Base-by-base conservation (phyloP, 2,797 vertebrate species). In the Alouatta caraya region DNA sequence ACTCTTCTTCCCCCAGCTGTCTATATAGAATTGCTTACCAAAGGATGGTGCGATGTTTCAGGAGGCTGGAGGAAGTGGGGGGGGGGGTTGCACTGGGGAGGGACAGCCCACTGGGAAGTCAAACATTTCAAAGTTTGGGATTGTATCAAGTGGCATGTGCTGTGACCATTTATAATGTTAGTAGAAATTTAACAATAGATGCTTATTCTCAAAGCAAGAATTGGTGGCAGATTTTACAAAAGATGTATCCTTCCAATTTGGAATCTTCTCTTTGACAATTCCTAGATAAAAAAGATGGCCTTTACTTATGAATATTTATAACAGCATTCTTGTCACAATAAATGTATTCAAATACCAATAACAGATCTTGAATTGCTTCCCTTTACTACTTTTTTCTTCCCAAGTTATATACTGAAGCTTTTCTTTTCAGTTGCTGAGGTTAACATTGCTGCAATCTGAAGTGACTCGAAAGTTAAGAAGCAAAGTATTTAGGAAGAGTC, bases 281-380 rank as follows among this genome's bases (percentile, higher is more conserved):
- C 91, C 76, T 82, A 97, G 90, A 97, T 61, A 93, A 82, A 87
- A 88, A 94, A 97, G 93, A 95, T 95, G 97, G 91, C 97, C 95
- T 97, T 97, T 98, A 97, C 96, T 98, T 97, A 96, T 98, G 98
- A 96, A 84, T 98, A 97, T 97, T 98, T 98, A 98, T 86, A 88
- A 95, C 83, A 97, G 81, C 96, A 70, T 97, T 98, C 97, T 94
- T 98, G 97, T 98, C 96, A 98, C 89, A 98, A 98, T 97, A 98
- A 98, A 98, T 26, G 8, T 97, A 94, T 94, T 98, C 97, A 97
- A 93, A 96, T 98, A 97, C 72, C 81, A 85, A 89, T 98, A 92
- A 78, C 88, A 96, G 95, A 90, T 72, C 96, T 96, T 96, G 73
- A 98, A 97, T 97, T 98, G 94, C 90, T 98, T 98, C 93, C 97